A percentile compares a stretch with the other conserved stretches of the same genome.
Evolutionary conservation across 2,888 invertebrate species (phyloP).

Genomic region (Petrolisthes manimaculis): DNA sequence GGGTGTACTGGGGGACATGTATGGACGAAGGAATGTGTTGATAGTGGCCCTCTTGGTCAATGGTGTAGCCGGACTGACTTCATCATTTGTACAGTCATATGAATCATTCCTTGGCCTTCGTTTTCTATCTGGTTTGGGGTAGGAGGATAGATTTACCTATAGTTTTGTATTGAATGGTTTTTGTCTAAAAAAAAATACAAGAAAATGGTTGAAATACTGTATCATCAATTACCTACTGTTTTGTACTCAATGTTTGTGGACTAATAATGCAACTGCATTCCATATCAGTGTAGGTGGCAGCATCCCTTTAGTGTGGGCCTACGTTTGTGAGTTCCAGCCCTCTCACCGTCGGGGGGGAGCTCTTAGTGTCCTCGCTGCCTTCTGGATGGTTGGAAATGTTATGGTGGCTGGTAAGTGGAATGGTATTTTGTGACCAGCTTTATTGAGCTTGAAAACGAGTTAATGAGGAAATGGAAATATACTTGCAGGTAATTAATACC

Average conservation of each 20-base stretch:
- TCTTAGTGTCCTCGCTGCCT: slow-evolving; percentile 87
- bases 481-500: too few relatives aligned
- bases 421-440: too few relatives aligned
- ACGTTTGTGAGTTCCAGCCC: slow-evolving; percentile 85
- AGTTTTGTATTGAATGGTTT: background rate
- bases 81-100: slow-evolving; percentile 81
- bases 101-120: slow-evolving; percentile 80
- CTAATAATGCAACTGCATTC: background rate
- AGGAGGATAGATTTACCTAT: slow-evolving; percentile 8
- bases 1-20: slow-evolving; percentile 86
- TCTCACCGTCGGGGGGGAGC: slow-evolving; percentile 84
- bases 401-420: slow-evolving; percentile 76
- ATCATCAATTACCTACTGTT: slow-evolving; percentile 66
- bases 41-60: slow-evolving; percentile 82
- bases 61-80: slow-evolving; percentile 79
- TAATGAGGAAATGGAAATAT: too few relatives aligned
- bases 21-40: slow-evolving; percentile 81
- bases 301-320: slow-evolving; percentile 86
- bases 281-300: slow-evolving; percentile 80
- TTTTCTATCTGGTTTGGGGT: slow-evolving; percentile 68
- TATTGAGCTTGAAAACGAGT: too few relatives aligned
- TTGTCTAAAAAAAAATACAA: background rate
- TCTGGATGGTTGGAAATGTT: slow-evolving; percentile 86
- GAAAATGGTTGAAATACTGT: background rate
- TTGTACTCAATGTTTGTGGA: background rate